A percentile compares a stretch with the other conserved stretches of the same genome.
Conservation (phyloP, 2,113 vertebrate species). For the Gopherus flavomarginatus region DNA sequence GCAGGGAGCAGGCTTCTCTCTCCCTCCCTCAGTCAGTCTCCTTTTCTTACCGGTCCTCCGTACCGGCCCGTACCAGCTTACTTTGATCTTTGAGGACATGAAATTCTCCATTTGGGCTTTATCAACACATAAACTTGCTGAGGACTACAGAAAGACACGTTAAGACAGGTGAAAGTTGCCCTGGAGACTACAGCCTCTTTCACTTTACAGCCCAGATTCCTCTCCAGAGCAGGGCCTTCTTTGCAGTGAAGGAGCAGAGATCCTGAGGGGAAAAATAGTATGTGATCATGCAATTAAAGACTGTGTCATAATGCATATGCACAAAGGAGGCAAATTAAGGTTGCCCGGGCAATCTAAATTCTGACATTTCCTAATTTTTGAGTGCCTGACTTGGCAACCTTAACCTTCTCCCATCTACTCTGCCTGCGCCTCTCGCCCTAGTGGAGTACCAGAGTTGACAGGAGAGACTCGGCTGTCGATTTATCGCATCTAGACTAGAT, state of each 20-base stretch:
- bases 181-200: background rate
- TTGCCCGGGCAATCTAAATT: background rate
- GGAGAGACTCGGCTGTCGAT: no score
- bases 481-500: no score
- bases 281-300: background rate
- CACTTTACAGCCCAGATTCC: background rate
- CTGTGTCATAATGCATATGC: background rate
- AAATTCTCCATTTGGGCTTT: background rate
- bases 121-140: background rate
- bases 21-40: no score
- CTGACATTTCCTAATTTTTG: background rate
- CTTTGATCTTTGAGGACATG: background rate
- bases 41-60: no score
- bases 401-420: background rate
- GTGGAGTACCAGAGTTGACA: no score
- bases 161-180: background rate
- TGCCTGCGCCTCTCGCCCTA: no score
- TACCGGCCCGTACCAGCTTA: no score
- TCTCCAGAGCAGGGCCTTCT: no score
- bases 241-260: background rate
- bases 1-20: no score
- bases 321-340: background rate
- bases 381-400: background rate
- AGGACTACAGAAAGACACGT: background rate
- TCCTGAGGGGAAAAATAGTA: background rate